These are phyloP conservation scores for Macrochelys suwanniensis DNA, from an alignment of 2,797 vertebrate species.

Conservation along the genomic window DNA sequence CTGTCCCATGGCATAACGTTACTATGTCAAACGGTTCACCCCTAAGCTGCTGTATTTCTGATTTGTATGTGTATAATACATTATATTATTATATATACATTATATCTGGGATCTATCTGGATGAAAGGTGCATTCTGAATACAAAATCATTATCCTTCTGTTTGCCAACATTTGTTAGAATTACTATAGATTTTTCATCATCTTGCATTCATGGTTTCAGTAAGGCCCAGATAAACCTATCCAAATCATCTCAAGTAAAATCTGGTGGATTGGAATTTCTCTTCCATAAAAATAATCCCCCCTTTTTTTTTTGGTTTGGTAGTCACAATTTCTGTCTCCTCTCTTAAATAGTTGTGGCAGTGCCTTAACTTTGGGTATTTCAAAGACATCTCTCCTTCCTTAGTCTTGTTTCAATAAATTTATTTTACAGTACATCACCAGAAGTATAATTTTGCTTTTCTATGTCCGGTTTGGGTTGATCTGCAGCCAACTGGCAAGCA, in stretches of 20 bases:
- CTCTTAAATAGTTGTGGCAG: slow-evolving; percentile 1
- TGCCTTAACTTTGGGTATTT: slow-evolving; percentile 8
- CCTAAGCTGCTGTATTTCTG: slow-evolving; percentile 66
- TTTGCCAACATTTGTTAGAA: slow-evolving; percentile 70
- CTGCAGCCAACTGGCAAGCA: slow-evolving; percentile 57
- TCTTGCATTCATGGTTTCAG: slow-evolving; percentile 53
- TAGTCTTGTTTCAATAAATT: not conserved
- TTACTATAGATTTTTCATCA: slow-evolving; percentile 65
- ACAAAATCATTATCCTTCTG: slow-evolving; percentile 69
- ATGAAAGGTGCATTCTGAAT: slow-evolving; percentile 68
- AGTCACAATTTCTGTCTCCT: slow-evolving; percentile 40
- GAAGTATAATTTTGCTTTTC: slow-evolving; percentile 23
- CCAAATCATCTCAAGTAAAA: slow-evolving; percentile 2
- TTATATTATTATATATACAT: slow-evolving; percentile 61
- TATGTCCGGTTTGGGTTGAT: slow-evolving; percentile 15
- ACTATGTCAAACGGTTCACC: slow-evolving; percentile 69
- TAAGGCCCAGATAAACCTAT: slow-evolving; percentile 48
- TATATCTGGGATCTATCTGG: slow-evolving; percentile 65
- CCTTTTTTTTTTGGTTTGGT: slow-evolving; percentile 11
- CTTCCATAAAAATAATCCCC: not conserved
- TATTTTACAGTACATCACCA: slow-evolving; percentile 2
- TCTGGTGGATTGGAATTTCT: not conserved
- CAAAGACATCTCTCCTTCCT: not conserved
- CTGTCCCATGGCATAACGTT: slow-evolving; percentile 57
- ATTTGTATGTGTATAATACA: slow-evolving; percentile 75